Evolutionary conservation across 1,140 invertebrate genomes (phyloP).

Genomic region (Cydia splendana): DNA sequence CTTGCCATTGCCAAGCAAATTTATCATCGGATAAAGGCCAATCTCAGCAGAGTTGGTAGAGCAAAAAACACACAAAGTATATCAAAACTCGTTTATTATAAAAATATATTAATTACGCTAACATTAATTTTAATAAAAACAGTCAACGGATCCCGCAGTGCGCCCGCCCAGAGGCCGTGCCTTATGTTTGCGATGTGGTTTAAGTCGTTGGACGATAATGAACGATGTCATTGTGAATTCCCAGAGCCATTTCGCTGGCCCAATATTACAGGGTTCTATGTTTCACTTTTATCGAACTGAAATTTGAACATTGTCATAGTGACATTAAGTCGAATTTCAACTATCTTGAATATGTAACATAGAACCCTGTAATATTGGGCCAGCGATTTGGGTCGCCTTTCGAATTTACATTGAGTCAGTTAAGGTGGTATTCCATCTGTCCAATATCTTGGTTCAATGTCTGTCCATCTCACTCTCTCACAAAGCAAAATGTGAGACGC

Average conservation of each 20-base stretch:
- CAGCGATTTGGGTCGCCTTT: neutral
- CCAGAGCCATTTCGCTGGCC: too few relatives aligned
- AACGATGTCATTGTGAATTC: neutral
- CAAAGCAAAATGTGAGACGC: too few relatives aligned
- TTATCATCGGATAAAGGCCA: too few relatives aligned
- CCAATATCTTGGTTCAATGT: too few relatives aligned
- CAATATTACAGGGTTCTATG: too few relatives aligned
- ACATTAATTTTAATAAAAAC: slow-evolving; percentile 19
- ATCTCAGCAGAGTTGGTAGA: neutral
- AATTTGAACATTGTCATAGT: too few relatives aligned
- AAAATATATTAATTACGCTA: slow-evolving; percentile 35
- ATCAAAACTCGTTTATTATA: slow-evolving; percentile 36
- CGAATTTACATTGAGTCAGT: neutral
- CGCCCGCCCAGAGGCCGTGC: slow-evolving; percentile 4
- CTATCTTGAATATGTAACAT: too few relatives aligned
- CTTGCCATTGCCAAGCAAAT: too few relatives aligned
- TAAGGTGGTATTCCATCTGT: neutral
- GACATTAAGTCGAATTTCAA: too few relatives aligned
- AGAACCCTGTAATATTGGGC: too few relatives aligned
- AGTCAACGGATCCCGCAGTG: neutral
- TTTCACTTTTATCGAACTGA: too few relatives aligned
- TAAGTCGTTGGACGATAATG: neutral
- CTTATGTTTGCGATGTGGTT: neutral
- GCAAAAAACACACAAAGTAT: neutral
- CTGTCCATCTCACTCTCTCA: too few relatives aligned